Conservation (phyloP, 2,888 invertebrate species). For the Prionchulus punctatus region DNA sequence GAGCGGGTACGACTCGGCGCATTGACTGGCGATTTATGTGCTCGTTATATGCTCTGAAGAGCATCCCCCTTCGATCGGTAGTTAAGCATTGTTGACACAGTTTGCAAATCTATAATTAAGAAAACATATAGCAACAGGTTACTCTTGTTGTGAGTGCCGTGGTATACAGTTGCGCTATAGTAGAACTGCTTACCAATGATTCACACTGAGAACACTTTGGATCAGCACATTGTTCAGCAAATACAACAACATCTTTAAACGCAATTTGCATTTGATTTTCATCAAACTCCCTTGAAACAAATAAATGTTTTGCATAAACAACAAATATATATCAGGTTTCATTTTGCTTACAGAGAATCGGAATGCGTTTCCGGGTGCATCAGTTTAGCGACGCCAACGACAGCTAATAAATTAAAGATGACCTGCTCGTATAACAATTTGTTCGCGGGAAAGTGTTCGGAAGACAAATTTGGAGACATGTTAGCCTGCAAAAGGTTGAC, state of each 20-base stretch:
- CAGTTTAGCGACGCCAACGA: slow-evolving; percentile 51
- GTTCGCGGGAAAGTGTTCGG: slow-evolving; percentile 77
- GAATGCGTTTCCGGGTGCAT: neutral
- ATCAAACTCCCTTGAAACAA: slow-evolving; percentile 29
- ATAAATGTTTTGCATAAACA: neutral
- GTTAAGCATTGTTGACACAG: slow-evolving; percentile 62
- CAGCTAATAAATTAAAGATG: slow-evolving; percentile 58
- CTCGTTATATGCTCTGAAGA: slow-evolving; percentile 58
- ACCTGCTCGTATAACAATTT: slow-evolving; percentile 73
- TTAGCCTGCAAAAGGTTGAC: slow-evolving; percentile 49
- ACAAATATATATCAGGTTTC: slow-evolving; percentile 1
- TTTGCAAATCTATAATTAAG: slow-evolving; percentile 43
- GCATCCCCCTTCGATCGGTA: slow-evolving; percentile 41
- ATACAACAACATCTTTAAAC: slow-evolving; percentile 60
- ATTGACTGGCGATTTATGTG: slow-evolving; percentile 62
- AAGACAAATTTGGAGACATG: slow-evolving; percentile 92
- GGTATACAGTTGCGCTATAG: too few species aligned
- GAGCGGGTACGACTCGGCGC: slow-evolving; percentile 60
- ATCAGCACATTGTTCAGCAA: slow-evolving; percentile 50
- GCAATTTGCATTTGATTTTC: slow-evolving; percentile 52
- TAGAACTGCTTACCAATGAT: too few species aligned
- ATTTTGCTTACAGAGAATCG: too few species aligned
- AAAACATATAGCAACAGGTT: slow-evolving; percentile 4
- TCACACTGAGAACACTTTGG: slow-evolving; percentile 32
- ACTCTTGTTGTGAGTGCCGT: too few species aligned